Conservation (phyloP, 2,113 vertebrate species). For the Mesembrinibis cayennensis region DNA sequence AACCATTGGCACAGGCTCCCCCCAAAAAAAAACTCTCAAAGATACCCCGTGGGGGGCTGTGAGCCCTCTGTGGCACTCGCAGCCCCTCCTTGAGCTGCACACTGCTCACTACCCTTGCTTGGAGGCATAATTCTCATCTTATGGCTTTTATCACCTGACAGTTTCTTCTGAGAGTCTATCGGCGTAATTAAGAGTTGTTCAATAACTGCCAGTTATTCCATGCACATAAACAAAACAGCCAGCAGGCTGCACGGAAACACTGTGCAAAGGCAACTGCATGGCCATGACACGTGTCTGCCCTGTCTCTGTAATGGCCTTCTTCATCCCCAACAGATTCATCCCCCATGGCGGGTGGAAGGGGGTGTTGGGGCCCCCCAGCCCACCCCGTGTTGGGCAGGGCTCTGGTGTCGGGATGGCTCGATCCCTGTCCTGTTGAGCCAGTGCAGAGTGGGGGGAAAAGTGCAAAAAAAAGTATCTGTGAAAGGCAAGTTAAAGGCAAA, state of each 20-base stretch:
- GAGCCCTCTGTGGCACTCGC: rapidly evolving
- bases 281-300: neutral
- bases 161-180: neutral
- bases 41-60: rapidly evolving
- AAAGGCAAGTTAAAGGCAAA: neutral
- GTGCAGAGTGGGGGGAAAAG: neutral
- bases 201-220: neutral
- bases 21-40: neutral
- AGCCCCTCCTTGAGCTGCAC: rapidly evolving
- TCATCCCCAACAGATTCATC: neutral
- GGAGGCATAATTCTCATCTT: neutral
- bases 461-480: neutral
- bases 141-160: neutral
- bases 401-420: rapidly evolving
- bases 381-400: rapidly evolving
- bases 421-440: neutral
- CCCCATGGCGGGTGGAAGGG: neutral
- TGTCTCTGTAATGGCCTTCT: neutral
- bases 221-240: rapidly evolving
- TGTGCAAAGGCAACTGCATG: rapidly evolving
- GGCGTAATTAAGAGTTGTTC: neutral
- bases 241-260: rapidly evolving
- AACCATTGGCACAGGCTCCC: too few relatives aligned
- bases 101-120: rapidly evolving
- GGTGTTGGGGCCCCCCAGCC: neutral